These are phyloP conservation scores for Micropoecilia bifurca DNA, from an alignment of 2,797 vertebrate genomes.

Conservation along the genomic window DNA sequence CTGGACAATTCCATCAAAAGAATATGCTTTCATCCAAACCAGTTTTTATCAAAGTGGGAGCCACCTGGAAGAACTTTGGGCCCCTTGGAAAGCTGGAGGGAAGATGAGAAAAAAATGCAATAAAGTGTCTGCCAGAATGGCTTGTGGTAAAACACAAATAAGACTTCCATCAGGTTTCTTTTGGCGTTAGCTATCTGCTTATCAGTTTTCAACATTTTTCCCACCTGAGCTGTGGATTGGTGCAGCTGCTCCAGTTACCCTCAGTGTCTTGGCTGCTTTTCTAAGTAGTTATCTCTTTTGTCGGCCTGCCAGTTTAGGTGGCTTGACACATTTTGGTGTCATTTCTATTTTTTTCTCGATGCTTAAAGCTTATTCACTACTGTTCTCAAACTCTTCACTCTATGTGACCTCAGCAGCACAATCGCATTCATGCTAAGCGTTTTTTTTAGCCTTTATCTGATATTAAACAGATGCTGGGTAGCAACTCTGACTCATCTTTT, in stretches of 20 bases:
- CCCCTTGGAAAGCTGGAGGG: too few species aligned
- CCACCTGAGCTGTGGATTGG: background rate
- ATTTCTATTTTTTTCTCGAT: background rate
- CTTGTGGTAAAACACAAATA: background rate
- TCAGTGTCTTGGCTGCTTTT: background rate
- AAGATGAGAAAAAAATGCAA: too few species aligned
- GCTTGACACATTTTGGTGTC: background rate
- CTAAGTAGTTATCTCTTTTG: background rate
- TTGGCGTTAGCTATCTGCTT: background rate
- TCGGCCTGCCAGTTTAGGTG: background rate
- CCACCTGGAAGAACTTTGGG: too few species aligned
- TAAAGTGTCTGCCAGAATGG: background rate
- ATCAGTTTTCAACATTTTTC: background rate
- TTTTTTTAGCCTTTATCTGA: background rate
- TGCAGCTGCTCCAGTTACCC: background rate
- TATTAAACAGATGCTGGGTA: background rate
- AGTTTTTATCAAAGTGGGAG: background rate
- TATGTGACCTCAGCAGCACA: background rate
- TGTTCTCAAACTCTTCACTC: background rate
- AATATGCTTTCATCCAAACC: background rate
- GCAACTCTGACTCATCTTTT: background rate
- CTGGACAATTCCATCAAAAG: background rate
- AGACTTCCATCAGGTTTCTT: background rate
- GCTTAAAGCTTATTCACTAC: background rate
- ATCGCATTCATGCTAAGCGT: background rate